These are phyloP conservation scores for Poeciliopsis occidentalis DNA, from an alignment of 2,113 vertebrate genomes.

Conservation along the genomic window DNA sequence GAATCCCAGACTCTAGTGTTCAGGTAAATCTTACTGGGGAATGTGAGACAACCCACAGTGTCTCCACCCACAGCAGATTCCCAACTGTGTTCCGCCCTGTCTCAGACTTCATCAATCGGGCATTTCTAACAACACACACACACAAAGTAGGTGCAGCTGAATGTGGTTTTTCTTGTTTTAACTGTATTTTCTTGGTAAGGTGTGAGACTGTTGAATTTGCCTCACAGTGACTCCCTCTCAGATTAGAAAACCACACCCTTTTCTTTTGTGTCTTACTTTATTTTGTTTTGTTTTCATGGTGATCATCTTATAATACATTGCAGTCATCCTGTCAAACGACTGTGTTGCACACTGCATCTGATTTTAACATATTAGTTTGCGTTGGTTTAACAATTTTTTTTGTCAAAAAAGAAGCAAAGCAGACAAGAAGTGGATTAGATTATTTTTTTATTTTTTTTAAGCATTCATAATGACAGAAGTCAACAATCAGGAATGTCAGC, in stretches of 20 bases:
- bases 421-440: not conserved
- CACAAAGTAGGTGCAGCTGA: slow-evolving; percentile 10
- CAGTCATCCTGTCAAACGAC: too few relatives aligned
- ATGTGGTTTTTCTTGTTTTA: not conserved
- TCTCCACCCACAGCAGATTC: slow-evolving; percentile 36
- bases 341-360: not conserved
- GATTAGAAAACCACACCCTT: slow-evolving; percentile 10
- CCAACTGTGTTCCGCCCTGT: not conserved
- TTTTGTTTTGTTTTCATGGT: not conserved
- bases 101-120: not conserved
- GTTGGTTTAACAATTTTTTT: not conserved
- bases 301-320: not conserved
- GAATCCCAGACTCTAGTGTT: slow-evolving; percentile 9
- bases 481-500: not conserved
- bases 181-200: not conserved
- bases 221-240: not conserved
- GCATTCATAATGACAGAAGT: not conserved
- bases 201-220: not conserved
- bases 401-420: not conserved
- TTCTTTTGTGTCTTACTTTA: not conserved
- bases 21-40: not conserved
- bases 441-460: slow-evolving; percentile 44
- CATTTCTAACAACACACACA: not conserved
- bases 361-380: not conserved
- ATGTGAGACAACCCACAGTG: slow-evolving; percentile 1